Percentiles rank a stretch among this genome's conserved stretches.
Conservation (phyloP, 2,797 vertebrate genomes). For the Cynopterus sphinx region DNA sequence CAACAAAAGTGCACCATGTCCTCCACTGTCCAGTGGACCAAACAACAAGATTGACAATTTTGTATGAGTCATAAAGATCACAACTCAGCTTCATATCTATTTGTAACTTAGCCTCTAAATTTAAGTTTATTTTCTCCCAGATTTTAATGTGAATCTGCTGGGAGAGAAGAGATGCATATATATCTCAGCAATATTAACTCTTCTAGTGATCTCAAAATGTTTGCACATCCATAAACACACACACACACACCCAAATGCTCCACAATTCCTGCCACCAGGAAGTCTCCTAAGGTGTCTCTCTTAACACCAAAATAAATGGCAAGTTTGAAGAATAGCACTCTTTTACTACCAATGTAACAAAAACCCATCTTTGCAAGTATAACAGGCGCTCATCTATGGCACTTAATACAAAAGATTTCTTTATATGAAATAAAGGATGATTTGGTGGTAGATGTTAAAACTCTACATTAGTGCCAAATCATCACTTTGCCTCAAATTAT, state of each 20-base stretch:
- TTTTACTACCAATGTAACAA: not conserved
- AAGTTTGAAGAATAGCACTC: not conserved
- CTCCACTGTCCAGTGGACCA: not conserved
- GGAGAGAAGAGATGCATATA: not conserved
- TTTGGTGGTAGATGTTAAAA: not conserved
- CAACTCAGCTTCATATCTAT: not conserved
- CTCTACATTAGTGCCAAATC: not conserved
- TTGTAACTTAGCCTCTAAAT: not conserved
- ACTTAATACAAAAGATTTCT: constrained; percentile 23
- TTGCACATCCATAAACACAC: not conserved
- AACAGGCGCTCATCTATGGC: not conserved
- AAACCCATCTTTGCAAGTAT: not conserved
- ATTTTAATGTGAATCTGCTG: constrained; percentile 6
- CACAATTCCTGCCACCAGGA: not conserved
- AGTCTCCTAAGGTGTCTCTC: not conserved
- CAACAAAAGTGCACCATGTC: constrained; percentile 38
- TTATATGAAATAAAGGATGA: not conserved
- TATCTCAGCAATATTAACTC: not conserved
- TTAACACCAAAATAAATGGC: not conserved
- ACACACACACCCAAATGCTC: not conserved
- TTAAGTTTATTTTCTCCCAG: not conserved
- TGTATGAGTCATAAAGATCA: not conserved
- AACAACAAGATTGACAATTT: constrained; percentile 13
- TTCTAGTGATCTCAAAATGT: not conserved
- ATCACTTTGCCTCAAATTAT: constrained; percentile 23